phyloP scores from a whole-genome alignment of 2,797 vertebrate species.

The Xenentodon cancila region DNA sequence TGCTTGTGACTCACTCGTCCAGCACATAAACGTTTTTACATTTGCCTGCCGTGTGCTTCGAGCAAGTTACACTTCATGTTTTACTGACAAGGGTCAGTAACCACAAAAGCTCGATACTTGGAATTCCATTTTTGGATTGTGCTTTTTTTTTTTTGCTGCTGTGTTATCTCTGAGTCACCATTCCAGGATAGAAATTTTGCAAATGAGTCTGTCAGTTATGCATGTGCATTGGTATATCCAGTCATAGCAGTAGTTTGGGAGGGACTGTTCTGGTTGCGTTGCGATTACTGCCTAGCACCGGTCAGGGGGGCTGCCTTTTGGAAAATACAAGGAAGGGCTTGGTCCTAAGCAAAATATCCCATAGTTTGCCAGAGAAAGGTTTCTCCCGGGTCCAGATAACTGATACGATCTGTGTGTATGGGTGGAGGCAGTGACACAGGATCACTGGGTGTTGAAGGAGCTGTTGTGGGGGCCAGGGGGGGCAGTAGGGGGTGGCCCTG shows the following conservation, averaged over 20 bases:
- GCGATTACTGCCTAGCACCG: conserved; percentile 56
- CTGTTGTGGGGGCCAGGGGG: conserved; percentile 7
- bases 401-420: conserved; percentile 87
- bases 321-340: conserved; percentile 95
- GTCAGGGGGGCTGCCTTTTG: conserved; percentile 76
- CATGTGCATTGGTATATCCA: conserved; percentile 58
- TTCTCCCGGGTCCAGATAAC: conserved; percentile 49
- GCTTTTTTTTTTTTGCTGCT: conserved; percentile 3
- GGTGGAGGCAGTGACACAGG: conserved; percentile 58
- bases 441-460: conserved; percentile 49
- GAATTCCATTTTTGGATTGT: not conserved
- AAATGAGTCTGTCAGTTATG: conserved; percentile 34
- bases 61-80: conserved; percentile 22
- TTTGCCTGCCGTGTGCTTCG: not conserved
- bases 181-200: conserved; percentile 24
- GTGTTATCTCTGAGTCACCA: conserved; percentile 18
- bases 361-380: conserved; percentile 74
- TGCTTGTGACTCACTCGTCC: not conserved
- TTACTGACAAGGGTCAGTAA: conserved; percentile 14
- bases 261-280: conserved; percentile 61
- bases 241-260: conserved; percentile 46
- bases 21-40: conserved; percentile 8
- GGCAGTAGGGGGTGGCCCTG: conserved; percentile 43
- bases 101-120: conserved; percentile 4
- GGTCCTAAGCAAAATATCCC: conserved; percentile 88